Evolutionary conservation across 2,113 vertebrate genomes (phyloP), one percentile per base, ranked within the genome.

Genomic region (Onychorhynchus coronatus): DNA sequence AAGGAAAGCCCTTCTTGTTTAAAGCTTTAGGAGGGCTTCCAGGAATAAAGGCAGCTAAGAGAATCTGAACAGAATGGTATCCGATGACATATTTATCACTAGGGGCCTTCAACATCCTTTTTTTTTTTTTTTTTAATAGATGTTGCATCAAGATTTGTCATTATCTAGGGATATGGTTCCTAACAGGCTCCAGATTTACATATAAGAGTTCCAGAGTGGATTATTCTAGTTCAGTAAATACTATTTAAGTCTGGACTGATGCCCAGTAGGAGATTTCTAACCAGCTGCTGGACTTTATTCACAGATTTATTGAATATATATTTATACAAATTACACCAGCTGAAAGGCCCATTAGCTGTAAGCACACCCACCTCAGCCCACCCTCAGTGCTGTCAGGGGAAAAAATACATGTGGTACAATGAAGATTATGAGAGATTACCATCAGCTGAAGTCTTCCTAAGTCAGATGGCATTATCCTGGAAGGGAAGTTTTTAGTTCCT

Each of bases 221-320:
- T 75, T 97, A 93, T 97, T 95, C 94, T 53, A 85, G 52, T 75
- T 86, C 68, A 90, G 67, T 61, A 90, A 89, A 92, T 95, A 87
- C n/a, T 79, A 47, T 41, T 92, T 50, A 82, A 91, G 46, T 58
- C 82, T 95, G 89, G 74, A 94, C 46, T 71, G 71, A 86, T 80
- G 85, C 65, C 88, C 72, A 72, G 76, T 49, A 92, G 41, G 30
- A 92, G 41, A 93, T 65, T 91, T 92, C 61, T 91, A 93, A 92
- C 39, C 65, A 89, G 85, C 75, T 92, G 78, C 63, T 94, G 95
- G 77, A 96, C 55, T 84, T 89, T n/a, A 87, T 63, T 94, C 79
- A 79, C 56, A 84, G 75, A 89, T 93, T 93, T 88, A 88, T 5
- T 95, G 42, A 82, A 79, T 16, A 81, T 23, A 13, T 71, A 91